Conservation (phyloP, 2,113 vertebrate species). For the Tor tambroides region DNA sequence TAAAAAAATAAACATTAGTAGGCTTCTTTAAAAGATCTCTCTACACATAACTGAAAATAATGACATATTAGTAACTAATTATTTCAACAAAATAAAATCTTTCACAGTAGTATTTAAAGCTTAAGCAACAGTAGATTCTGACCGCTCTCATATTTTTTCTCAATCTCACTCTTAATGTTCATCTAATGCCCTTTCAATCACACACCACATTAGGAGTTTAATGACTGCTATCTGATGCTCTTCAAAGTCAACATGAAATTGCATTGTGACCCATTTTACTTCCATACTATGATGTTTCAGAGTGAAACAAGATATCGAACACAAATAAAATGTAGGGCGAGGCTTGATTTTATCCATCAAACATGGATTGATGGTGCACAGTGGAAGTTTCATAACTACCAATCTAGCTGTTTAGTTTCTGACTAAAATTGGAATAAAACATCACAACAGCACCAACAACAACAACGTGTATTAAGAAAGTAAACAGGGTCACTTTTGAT, state of each 20-base stretch:
- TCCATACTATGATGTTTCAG: background rate
- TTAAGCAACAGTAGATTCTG: constrained; percentile 40
- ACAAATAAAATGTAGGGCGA: background rate
- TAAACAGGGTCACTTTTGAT: background rate
- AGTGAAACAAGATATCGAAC: background rate
- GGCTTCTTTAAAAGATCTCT: background rate
- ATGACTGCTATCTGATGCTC: background rate
- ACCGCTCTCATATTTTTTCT: background rate
- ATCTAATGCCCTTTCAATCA: constrained; percentile 43
- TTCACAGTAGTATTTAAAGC: constrained; percentile 52
- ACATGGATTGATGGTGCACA: background rate
- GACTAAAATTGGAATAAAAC: background rate
- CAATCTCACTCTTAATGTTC: background rate
- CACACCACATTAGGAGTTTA: constrained; percentile 13
- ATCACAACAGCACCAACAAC: background rate
- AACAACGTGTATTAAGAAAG: background rate
- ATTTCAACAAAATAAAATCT: background rate
- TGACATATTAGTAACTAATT: constrained; percentile 17
- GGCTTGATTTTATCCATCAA: background rate
- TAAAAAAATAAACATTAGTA: constrained; percentile 37
- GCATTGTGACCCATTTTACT: background rate
- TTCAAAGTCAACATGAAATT: background rate
- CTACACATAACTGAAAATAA: too few relatives aligned
- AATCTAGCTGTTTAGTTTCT: background rate
- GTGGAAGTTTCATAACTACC: background rate